Conservation (phyloP, 2,113 vertebrate species). For the Myrmophylax atrothorax region DNA sequence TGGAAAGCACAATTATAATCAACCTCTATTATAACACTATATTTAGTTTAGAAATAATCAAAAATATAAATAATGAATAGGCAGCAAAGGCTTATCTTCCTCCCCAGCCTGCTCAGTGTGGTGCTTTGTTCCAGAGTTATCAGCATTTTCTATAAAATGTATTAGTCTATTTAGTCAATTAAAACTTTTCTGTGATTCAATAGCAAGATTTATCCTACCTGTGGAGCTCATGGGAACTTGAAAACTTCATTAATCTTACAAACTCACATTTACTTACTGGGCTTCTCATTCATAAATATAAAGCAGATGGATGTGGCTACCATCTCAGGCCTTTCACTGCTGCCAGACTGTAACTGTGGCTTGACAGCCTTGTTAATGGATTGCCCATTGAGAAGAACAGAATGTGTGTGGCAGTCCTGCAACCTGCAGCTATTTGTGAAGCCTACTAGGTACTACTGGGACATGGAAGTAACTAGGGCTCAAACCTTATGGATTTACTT, state of each 20-base stretch:
- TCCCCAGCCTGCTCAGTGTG: not conserved
- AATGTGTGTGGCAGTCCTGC: accelerated
- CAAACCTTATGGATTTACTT: not conserved
- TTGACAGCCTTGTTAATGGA: not conserved
- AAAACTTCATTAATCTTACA: not conserved
- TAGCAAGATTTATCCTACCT: not conserved
- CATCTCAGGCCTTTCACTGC: not conserved
- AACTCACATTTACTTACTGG: not conserved
- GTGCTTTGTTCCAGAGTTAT: not conserved
- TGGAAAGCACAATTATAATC: not conserved
- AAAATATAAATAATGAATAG: conserved; percentile 31
- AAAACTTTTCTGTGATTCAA: not conserved
- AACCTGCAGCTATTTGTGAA: not conserved
- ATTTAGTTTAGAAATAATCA: conserved; percentile 38
- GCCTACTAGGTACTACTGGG: not conserved
- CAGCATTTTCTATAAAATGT: not conserved
- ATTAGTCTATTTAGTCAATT: not conserved
- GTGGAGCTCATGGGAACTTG: not conserved
- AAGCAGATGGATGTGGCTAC: not conserved
- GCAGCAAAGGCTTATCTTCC: not conserved
- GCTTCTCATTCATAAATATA: not conserved
- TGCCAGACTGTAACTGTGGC: not conserved
- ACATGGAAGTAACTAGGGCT: not conserved
- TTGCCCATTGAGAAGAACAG: not conserved
- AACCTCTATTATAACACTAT: not conserved